Percentiles rank a stretch among this genome's conserved stretches.
Conservation (phyloP, 2,797 vertebrate genomes). For the Parauchenoglanis punctatus region DNA sequence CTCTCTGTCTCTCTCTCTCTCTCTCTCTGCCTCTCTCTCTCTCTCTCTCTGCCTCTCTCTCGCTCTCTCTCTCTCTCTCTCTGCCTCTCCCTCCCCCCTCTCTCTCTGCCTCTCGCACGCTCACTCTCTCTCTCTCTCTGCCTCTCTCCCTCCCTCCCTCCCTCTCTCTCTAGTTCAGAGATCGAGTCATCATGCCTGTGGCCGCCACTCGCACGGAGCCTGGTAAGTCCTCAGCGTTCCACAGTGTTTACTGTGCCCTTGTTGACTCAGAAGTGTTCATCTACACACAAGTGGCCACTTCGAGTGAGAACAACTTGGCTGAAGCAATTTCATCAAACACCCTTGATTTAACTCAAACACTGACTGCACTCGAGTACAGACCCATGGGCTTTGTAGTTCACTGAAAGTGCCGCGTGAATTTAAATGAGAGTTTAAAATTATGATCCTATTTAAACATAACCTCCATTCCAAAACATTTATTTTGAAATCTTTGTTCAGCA, state of each 20-base stretch:
- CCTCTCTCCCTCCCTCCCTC: no score
- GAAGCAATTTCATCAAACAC: neutral
- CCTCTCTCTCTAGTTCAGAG: constrained; percentile 13
- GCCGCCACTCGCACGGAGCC: constrained; percentile 52
- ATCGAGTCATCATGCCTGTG: constrained; percentile 55
- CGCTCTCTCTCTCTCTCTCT: no score
- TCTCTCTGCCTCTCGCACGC: no score
- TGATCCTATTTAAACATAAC: neutral
- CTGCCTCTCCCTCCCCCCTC: no score
- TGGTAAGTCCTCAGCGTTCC: constrained; percentile 35
- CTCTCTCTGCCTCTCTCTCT: no score
- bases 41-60: no score
- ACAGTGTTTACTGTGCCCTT: neutral
- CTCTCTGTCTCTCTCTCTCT: no score
- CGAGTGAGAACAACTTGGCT: neutral
- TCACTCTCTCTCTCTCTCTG: no score
- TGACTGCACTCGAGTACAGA: neutral
- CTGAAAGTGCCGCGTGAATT: neutral
- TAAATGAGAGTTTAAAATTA: neutral
- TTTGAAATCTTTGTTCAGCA: neutral
- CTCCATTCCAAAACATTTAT: neutral
- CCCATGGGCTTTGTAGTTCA: neutral
- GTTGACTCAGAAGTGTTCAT: neutral
- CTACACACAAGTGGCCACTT: neutral
- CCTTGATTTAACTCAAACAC: neutral